Conservation (phyloP, 1,140 invertebrate species). For the Plodia interpunctella region DNA sequence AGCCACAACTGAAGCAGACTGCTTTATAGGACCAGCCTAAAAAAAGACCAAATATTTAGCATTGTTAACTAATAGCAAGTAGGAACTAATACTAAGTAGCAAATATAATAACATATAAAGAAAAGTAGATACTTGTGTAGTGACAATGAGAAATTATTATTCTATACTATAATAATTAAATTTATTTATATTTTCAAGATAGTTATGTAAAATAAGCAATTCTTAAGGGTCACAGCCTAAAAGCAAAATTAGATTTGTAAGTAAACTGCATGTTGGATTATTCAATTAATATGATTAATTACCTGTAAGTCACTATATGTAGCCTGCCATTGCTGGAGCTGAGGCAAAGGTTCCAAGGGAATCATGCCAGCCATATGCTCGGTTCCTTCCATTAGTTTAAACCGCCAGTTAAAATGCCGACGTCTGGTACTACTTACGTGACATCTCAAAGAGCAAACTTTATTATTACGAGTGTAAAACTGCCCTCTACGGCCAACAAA, state of each 20-base stretch:
- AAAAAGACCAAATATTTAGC: too few species aligned
- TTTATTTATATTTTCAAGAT: too few species aligned
- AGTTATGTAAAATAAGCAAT: too few species aligned
- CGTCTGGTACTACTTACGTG: conserved; percentile 41
- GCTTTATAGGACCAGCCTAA: conserved; percentile 64
- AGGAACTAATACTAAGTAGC: too few species aligned
- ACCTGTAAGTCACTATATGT: conserved; percentile 61
- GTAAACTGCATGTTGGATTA: too few species aligned
- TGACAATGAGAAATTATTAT: too few species aligned
- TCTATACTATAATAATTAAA: too few species aligned
- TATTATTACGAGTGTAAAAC: conserved; percentile 60
- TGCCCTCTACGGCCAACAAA: conserved; percentile 52
- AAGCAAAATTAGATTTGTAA: too few species aligned
- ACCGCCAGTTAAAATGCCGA: conserved; percentile 64
- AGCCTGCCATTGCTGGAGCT: conserved; percentile 65
- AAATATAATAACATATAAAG: too few species aligned
- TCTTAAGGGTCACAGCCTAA: too few species aligned
- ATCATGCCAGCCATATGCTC: conserved; percentile 72
- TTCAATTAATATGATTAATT: not conserved
- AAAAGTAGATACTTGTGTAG: too few species aligned
- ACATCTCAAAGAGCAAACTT: conserved; percentile 61
- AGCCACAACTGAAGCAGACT: conserved; percentile 70
- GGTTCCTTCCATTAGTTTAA: conserved; percentile 68
- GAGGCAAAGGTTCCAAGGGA: conserved; percentile 69
- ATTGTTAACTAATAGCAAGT: too few species aligned